These are phyloP conservation scores for Barnardius zonarius DNA, from an alignment of 2,113 vertebrate species.

Conservation along the genomic window DNA sequence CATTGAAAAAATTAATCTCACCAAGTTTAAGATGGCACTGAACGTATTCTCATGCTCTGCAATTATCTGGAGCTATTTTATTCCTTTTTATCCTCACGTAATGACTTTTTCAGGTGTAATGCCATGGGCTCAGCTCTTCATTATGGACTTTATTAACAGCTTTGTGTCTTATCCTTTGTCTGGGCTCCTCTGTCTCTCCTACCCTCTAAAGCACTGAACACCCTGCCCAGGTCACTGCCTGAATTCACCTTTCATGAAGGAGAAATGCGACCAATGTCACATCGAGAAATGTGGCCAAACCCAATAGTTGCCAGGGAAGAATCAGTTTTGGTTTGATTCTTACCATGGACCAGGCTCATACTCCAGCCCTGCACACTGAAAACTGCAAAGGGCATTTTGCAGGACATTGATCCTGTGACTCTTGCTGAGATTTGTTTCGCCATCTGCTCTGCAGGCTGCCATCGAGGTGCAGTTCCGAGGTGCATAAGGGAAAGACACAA, in stretches of 20 bases:
- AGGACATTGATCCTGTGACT: not conserved
- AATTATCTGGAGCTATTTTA: not conserved
- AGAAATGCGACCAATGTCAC: not conserved
- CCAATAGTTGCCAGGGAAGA: not conserved
- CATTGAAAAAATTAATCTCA: not conserved
- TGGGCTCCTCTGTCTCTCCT: not conserved
- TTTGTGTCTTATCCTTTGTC: not conserved
- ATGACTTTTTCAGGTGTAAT: not conserved
- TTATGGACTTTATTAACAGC: not conserved
- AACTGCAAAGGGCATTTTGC: not conserved
- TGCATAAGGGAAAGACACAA: not conserved
- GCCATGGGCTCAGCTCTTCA: rapidly evolving
- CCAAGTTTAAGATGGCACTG: not conserved
- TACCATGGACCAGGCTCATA: too few relatives aligned
- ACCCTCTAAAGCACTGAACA: not conserved
- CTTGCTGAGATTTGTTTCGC: not conserved
- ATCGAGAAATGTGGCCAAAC: not conserved
- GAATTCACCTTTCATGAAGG: not conserved
- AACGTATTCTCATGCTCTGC: not conserved
- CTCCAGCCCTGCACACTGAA: not conserved
- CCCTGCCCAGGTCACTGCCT: not conserved
- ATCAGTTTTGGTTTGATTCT: not conserved
- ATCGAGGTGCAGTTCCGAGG: not conserved
- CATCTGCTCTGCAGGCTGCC: not conserved
- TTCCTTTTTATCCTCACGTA: not conserved